Evolutionary conservation across 2,888 invertebrate genomes (phyloP).

Genomic region (Bugulina stolonifera): DNA sequence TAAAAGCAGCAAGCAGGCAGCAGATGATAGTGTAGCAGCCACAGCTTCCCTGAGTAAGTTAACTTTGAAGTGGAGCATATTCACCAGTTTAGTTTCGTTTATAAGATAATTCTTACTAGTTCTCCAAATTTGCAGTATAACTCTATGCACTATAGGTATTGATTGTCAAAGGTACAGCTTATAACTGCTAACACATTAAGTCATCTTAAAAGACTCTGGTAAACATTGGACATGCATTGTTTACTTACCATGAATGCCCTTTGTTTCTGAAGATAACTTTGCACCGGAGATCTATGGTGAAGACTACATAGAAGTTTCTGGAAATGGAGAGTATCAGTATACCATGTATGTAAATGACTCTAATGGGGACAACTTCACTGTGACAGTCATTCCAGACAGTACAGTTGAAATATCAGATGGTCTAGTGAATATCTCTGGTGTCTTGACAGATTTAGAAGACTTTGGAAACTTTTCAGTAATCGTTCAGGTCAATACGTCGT

Average conservation of each 20-base stretch:
- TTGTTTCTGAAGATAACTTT: not conserved
- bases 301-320: not conserved
- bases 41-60: not conserved
- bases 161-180: no score
- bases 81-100: no score
- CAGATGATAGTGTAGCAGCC: not conserved
- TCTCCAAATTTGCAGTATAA: no score
- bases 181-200: no score
- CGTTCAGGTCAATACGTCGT: no score
- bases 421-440: constrained; percentile 4
- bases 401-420: not conserved
- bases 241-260: no score
- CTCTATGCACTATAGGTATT: no score
- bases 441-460: not conserved
- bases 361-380: constrained; percentile 3
- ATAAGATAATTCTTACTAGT: no score
- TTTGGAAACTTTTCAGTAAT: not conserved
- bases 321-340: not conserved
- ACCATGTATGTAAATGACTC: not conserved
- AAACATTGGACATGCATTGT: no score
- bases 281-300: not conserved
- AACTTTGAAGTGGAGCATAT: no score
- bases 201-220: no score
- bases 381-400: not conserved
- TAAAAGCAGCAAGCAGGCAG: not conserved